Conservation (phyloP, 2,113 vertebrate species). For the Chitala chitala region DNA sequence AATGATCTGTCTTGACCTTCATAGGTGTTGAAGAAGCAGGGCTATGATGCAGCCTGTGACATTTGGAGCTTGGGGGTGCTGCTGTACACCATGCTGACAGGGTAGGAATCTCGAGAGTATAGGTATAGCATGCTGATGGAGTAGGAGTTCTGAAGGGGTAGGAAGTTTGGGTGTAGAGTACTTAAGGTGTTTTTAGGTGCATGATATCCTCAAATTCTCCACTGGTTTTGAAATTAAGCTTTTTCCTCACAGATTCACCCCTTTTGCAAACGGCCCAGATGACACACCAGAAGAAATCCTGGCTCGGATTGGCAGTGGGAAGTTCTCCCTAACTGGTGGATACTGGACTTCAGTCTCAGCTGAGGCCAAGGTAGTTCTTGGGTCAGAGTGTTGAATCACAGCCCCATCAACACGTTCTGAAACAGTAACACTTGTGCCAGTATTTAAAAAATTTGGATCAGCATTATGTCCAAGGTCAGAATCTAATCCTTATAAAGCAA, state of each 20-base stretch:
- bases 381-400: background rate
- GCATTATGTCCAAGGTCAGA: too few species aligned
- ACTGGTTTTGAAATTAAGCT: background rate
- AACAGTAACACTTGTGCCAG: too few species aligned
- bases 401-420: too few species aligned
- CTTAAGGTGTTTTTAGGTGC: background rate
- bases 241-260: slow-evolving; percentile 62
- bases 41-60: slow-evolving; percentile 82
- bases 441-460: too few species aligned
- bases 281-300: slow-evolving; percentile 79
- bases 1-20: background rate
- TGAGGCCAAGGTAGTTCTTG: slow-evolving; percentile 67
- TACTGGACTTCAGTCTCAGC: slow-evolving; percentile 81
- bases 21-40: slow-evolving; percentile 80
- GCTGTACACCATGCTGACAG: slow-evolving; percentile 78
- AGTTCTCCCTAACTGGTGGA: slow-evolving; percentile 75
- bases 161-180: background rate
- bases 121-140: slow-evolving; percentile 81
- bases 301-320: slow-evolving; percentile 73
- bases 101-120: slow-evolving; percentile 24
- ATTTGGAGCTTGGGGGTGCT: slow-evolving; percentile 85
- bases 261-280: slow-evolving; percentile 77
- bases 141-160: slow-evolving; percentile 33
- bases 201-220: background rate
- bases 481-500: too few species aligned